phyloP scores from a whole-genome alignment of 1,140 invertebrate genomes.

The Mizuhopecten yessoensis region DNA sequence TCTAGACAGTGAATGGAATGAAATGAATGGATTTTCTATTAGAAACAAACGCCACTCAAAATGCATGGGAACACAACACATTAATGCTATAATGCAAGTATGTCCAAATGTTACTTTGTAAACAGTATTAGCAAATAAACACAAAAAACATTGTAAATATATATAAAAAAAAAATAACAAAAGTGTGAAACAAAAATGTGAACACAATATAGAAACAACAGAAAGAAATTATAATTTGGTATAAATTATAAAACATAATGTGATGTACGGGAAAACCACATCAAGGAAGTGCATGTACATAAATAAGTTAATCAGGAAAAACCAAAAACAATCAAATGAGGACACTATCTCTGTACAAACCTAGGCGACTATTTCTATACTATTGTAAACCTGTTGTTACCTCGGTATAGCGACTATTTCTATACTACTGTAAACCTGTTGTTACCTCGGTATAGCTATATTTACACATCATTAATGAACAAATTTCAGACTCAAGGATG shows the following conservation, averaged over 20 bases:
- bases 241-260: background rate
- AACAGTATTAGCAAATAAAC: constrained; percentile 5
- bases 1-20: constrained; percentile 63
- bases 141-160: constrained; percentile 19
- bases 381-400: too few relatives aligned
- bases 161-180: background rate
- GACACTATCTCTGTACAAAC: too few relatives aligned
- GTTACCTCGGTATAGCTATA: too few relatives aligned
- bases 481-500: too few relatives aligned
- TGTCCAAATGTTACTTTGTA: constrained; percentile 42
- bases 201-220: constrained; percentile 51
- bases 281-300: too few relatives aligned
- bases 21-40: constrained; percentile 40
- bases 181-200: constrained; percentile 47
- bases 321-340: too few relatives aligned
- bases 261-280: too few relatives aligned
- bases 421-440: too few relatives aligned
- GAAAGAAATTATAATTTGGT: background rate
- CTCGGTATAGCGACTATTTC: too few relatives aligned
- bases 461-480: too few relatives aligned
- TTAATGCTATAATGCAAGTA: constrained; percentile 45
- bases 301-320: too few relatives aligned
- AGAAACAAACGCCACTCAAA: background rate
- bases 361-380: too few relatives aligned
- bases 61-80: constrained; percentile 48